Evolutionary conservation across 2,888 invertebrate genomes (phyloP).

Genomic region (Pristionchus fissidentatus): DNA sequence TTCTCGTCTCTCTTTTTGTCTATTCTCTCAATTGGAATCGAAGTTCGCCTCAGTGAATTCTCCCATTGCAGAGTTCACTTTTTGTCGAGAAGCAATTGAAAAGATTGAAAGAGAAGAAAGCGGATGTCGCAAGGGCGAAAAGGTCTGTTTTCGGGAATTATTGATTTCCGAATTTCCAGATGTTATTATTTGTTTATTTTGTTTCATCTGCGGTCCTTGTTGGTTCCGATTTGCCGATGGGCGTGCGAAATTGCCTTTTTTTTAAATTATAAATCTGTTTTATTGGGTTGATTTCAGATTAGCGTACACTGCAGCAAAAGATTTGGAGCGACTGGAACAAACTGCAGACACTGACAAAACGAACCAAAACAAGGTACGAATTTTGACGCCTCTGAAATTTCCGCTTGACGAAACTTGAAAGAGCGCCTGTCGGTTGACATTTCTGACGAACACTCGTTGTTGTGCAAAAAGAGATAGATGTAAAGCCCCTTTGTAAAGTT

Average conservation of each 20-base stretch:
- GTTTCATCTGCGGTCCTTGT: too few species aligned
- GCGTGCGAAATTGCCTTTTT: too few species aligned
- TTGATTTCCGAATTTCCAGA: too few species aligned
- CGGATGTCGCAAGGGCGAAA: slow-evolving; percentile 60
- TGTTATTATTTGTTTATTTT: too few species aligned
- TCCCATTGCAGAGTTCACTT: slow-evolving; percentile 32
- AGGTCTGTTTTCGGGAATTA: slow-evolving; percentile 4
- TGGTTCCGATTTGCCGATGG: too few species aligned
- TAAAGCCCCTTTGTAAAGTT: background rate
- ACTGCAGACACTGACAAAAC: slow-evolving; percentile 53
- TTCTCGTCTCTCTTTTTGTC: background rate
- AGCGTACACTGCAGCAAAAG: slow-evolving; percentile 59
- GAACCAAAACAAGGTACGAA: slow-evolving; percentile 51
- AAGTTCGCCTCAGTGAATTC: slow-evolving; percentile 5
- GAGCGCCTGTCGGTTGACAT: background rate
- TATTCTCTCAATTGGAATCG: background rate
- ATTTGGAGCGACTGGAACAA: slow-evolving; percentile 62
- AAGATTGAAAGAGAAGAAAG: slow-evolving; percentile 62
- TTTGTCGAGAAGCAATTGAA: slow-evolving; percentile 48
- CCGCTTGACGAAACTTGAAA: background rate
- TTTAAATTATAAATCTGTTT: background rate
- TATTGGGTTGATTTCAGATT: slow-evolving; percentile 17
- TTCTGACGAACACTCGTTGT: background rate
- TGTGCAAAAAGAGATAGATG: background rate
- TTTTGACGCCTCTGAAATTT: background rate